Evolutionary conservation across 2,888 invertebrate species (phyloP), one percentile per base, ranked within the genome.

Genomic region (Drosophila pegasa): DNA sequence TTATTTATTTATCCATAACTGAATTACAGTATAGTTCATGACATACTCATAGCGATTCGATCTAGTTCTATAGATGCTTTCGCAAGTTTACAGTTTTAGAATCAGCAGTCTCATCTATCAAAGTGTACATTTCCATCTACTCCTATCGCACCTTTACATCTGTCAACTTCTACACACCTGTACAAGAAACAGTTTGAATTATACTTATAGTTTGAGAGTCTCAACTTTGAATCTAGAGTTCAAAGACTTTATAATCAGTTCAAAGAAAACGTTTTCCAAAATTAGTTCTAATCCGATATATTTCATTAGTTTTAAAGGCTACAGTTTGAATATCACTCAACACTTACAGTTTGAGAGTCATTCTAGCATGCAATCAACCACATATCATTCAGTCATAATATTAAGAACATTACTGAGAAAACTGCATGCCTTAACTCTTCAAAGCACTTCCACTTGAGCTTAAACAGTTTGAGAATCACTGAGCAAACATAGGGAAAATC

Each of bases 41-140:
- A 25, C 3, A 3, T 25, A 25, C 3, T 25, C 25, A 4, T 25
- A 25, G 25, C 25, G 6, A n/a, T n/a, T n/a, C n/a, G n/a, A n/a
- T n/a, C n/a, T n/a, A n/a, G n/a, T n/a, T n/a, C n/a, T n/a, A n/a
- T n/a, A n/a, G n/a, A n/a, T n/a, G n/a, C n/a, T n/a, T n/a, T n/a
- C n/a, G n/a, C n/a, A n/a, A n/a, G n/a, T n/a, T n/a, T 31, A 47
- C 31, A 47, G 18, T 14, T 47, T 31, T 7, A 47, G 29, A 31
- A 14, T 16, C 22, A 41, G 5, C 20, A n/a, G n/a, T n/a, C n/a
- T n/a, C n/a, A n/a, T n/a, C n/a, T n/a, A n/a, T n/a, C n/a, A n/a
- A n/a, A n/a, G n/a, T n/a, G n/a, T n/a, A n/a, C n/a, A n/a, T n/a
- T n/a, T n/a, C n/a, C n/a, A n/a, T n/a, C n/a, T n/a, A n/a, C n/a